Percentiles rank a stretch among this genome's conserved stretches.
phyloP scores from a whole-genome alignment of 2,113 vertebrate species.

The Protobothrops flavoviridis region DNA sequence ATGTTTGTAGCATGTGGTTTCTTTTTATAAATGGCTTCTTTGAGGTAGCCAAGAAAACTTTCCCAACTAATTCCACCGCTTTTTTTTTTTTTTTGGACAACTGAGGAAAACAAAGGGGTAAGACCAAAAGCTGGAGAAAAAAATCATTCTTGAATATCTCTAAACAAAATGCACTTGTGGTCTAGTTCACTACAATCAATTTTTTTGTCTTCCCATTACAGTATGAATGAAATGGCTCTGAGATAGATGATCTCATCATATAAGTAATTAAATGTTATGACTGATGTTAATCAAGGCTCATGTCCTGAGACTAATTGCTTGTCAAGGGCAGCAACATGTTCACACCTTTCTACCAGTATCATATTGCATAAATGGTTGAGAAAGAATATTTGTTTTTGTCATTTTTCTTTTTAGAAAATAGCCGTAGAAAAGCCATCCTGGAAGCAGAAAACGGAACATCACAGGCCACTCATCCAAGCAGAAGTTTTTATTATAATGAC shows the following conservation, averaged over 20 bases:
- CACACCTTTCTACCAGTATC: neutral
- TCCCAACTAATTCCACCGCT: neutral
- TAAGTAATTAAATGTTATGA: neutral
- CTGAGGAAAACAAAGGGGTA: neutral
- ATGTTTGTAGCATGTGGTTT: neutral
- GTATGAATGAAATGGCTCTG: neutral
- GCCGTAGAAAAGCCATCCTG: neutral
- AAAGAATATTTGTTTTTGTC: neutral
- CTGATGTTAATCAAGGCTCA: constrained; percentile 1
- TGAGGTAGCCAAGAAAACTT: neutral
- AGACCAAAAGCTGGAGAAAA: neutral
- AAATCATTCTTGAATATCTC: neutral
- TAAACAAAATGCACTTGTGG: neutral
- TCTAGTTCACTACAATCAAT: neutral
- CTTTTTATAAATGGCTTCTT: neutral
- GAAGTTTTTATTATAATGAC: neutral
- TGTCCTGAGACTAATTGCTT: neutral
- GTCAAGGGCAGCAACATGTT: neutral
- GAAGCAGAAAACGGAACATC: neutral
- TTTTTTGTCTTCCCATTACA: neutral
- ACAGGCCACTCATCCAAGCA: neutral
- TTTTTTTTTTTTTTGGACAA: neutral
- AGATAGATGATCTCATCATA: neutral
- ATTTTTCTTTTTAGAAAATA: neutral
- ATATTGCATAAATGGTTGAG: neutral